Evolutionary conservation across 2,888 invertebrate genomes (phyloP).

Genomic region (Rhopalosiphum nymphaeae): DNA sequence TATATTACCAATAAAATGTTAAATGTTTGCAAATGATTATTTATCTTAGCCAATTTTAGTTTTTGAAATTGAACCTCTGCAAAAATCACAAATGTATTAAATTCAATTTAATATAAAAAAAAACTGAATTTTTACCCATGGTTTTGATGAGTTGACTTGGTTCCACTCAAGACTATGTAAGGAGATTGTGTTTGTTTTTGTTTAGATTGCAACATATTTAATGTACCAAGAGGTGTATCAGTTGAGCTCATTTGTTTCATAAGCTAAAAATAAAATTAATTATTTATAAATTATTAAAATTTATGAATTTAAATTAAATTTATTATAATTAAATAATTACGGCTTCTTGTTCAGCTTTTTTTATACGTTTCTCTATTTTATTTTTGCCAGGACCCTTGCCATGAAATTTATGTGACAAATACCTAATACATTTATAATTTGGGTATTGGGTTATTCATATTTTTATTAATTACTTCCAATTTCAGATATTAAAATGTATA

Average conservation of each 20-base stretch:
- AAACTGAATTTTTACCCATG: constrained; percentile 68
- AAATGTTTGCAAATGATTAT: background rate
- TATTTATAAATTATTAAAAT: constrained; percentile 37
- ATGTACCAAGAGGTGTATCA: constrained; percentile 95
- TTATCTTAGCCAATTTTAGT: constrained; percentile 68
- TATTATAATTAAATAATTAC: constrained; percentile 73
- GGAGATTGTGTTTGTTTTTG: constrained; percentile 95
- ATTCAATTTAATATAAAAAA: background rate
- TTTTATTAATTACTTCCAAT: background rate
- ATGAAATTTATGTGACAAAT: constrained; percentile 98
- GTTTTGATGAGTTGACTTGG: constrained; percentile 77
- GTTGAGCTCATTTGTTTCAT: constrained; percentile 99
- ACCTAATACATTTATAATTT: constrained; percentile 72
- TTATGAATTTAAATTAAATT: background rate
- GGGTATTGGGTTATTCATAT: background rate
- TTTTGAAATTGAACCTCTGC: constrained; percentile 71
- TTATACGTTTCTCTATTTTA: constrained; percentile 95
- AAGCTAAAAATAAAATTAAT: constrained; percentile 73
- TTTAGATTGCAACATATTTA: constrained; percentile 94
- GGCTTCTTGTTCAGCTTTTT: constrained; percentile 93
- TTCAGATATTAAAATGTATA: background rate
- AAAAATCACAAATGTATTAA: constrained; percentile 67
- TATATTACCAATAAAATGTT: constrained; percentile 15
- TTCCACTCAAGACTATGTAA: constrained; percentile 92
- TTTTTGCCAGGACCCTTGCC: constrained; percentile 99